Base-by-base conservation (phyloP, 64 coral and sea anemone genomes). In the Hydrozoanthus tunicans region DNA sequence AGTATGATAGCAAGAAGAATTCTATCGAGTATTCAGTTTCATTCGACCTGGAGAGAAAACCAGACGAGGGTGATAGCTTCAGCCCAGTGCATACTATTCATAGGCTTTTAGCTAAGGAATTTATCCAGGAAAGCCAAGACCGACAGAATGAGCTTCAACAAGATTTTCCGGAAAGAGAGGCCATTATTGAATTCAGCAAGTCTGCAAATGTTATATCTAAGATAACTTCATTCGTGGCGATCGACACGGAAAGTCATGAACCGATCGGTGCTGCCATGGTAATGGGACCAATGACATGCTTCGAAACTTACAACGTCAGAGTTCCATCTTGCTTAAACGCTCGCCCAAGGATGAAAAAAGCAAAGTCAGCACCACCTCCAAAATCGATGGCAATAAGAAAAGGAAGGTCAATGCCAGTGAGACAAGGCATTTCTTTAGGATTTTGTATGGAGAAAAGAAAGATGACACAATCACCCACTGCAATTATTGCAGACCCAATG, bases 121-220 rank as follows among this genome's bases (percentile, higher is more conserved):
- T 73, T 14, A 71, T 88, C 11, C 67, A 88, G 68, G 84, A 88
- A 74, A 88, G 74, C 10, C 84, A 88, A 73, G 84, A 88, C 74
- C 69, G 59, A 7, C 57, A 73, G 6, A 14, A 58, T 58, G 68
- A 60, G 6, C 43, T 51, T 74, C 53, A 15, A 9, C 2, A 73
- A 26, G 24, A 86, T 74, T 13, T 7, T 6, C 5, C 58, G 59
- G 56, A 74, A 86, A 86, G 59, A 54, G 69, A 86, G 73, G 54
- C 69, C 83, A 86, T 86, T 61, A 73, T 86, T 5, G 59, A 73
- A 14, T 26, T 74, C 7, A 86, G 83, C 83, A 73, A 72, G 65
- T 59, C 69, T 6, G 14, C 83, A 8, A 86, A 86, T 74, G 81
- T 83, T 23, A 62, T 83, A 53, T 83, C 62, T 27, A 83, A 83